Percentiles rank a stretch among this genome's conserved stretches.
phyloP scores from a whole-genome alignment of 1,140 invertebrate species.

The Brachionus plicatilis region DNA sequence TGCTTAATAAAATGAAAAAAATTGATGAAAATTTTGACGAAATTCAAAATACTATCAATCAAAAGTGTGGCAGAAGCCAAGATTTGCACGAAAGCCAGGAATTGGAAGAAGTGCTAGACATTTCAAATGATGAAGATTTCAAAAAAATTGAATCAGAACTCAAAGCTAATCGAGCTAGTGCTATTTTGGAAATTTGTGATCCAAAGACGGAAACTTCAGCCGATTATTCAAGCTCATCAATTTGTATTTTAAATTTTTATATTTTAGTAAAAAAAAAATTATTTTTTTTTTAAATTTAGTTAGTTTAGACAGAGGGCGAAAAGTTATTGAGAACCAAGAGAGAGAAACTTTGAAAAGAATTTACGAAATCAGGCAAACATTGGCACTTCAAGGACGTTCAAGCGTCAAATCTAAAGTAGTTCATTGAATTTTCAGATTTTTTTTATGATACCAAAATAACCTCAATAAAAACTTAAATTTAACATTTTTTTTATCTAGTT shows the following conservation, averaged over 20 bases:
- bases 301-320: neutral
- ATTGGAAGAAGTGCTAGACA: neutral
- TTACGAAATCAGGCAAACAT: slow-evolving; percentile 20
- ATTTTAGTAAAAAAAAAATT: neutral
- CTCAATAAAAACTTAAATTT: neutral
- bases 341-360: slow-evolving; percentile 19
- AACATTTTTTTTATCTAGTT: too few relatives aligned
- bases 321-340: slow-evolving; percentile 3
- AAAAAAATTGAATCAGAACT: slow-evolving; percentile 25
- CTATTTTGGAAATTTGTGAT: neutral
- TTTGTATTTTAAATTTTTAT: neutral
- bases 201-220: neutral
- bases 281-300: neutral
- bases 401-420: neutral
- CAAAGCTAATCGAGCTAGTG: neutral
- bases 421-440: neutral
- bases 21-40: slow-evolving; percentile 40
- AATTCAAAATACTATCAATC: neutral
- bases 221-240: neutral
- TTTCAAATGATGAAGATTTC: slow-evolving; percentile 26
- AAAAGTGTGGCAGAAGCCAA: neutral
- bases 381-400: neutral
- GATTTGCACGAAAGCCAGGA: neutral
- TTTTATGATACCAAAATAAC: too few relatives aligned
- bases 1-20: slow-evolving; percentile 37